phyloP scores from a whole-genome alignment of 1,140 invertebrate species.

The Psix sp. region DNA sequence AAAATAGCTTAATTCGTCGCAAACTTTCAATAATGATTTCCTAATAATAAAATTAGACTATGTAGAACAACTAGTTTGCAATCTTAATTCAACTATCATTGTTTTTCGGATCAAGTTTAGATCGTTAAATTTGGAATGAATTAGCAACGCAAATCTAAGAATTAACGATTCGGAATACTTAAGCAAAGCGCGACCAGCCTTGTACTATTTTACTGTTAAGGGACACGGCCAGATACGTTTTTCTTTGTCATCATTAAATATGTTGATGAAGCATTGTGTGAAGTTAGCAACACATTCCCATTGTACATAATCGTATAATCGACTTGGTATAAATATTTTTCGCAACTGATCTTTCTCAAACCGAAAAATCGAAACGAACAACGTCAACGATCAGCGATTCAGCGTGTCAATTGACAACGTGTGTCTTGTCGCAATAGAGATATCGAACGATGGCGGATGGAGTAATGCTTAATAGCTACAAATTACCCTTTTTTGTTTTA shows the following conservation, averaged over 20 bases:
- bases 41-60: too few relatives aligned
- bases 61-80: too few relatives aligned
- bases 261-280: constrained; percentile 58
- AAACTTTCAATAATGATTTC: too few relatives aligned
- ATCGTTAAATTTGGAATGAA: constrained; percentile 5
- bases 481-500: constrained; percentile 70
- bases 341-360: too few relatives aligned
- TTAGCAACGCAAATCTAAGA: constrained; percentile 23
- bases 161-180: constrained; percentile 43
- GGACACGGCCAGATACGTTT: constrained; percentile 29
- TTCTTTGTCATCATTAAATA: constrained; percentile 51
- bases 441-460: constrained; percentile 40
- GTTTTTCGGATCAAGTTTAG: neutral
- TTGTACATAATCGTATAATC: constrained; percentile 28
- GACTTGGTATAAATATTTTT: too few relatives aligned
- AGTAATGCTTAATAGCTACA: constrained; percentile 69
- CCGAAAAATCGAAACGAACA: too few relatives aligned
- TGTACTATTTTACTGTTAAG: constrained; percentile 37
- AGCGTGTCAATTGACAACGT: constrained; percentile 8
- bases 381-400: too few relatives aligned
- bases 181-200: constrained; percentile 24
- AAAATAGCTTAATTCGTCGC: too few relatives aligned
- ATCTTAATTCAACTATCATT: too few relatives aligned
- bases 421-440: neutral
- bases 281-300: constrained; percentile 48